These are phyloP conservation scores for Calypte anna DNA, from an alignment of 2,113 vertebrate species.

Conservation along the genomic window DNA sequence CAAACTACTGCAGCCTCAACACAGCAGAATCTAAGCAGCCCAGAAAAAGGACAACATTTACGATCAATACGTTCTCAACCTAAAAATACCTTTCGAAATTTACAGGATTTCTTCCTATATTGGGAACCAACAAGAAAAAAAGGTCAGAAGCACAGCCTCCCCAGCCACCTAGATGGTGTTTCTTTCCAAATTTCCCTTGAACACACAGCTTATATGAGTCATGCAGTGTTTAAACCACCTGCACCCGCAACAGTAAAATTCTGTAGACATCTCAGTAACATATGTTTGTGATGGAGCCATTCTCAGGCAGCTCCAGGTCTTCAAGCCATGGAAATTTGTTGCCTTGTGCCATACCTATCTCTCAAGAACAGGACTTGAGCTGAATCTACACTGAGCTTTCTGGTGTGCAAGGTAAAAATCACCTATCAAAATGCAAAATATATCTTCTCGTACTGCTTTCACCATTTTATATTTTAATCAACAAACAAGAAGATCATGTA, in stretches of 20 bases:
- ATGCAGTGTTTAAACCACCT: neutral
- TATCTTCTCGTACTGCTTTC: neutral
- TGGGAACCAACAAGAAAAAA: neutral
- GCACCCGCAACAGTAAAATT: neutral
- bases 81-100: neutral
- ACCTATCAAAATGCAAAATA: neutral
- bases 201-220: neutral
- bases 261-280: neutral
- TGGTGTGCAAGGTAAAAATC: neutral
- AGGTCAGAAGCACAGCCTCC: neutral
- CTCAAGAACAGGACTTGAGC: neutral
- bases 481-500: fast-evolving
- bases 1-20: neutral
- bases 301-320: neutral
- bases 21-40: neutral
- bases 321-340: neutral
- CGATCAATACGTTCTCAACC: neutral
- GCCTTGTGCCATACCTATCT: neutral
- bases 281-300: neutral
- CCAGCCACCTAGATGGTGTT: neutral
- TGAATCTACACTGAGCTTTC: neutral
- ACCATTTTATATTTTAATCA: neutral
- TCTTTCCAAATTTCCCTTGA: neutral
- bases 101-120: neutral
- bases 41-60: neutral